phyloP scores from a whole-genome alignment of 2,888 invertebrate species.

The Latrodectus hesperus region DNA sequence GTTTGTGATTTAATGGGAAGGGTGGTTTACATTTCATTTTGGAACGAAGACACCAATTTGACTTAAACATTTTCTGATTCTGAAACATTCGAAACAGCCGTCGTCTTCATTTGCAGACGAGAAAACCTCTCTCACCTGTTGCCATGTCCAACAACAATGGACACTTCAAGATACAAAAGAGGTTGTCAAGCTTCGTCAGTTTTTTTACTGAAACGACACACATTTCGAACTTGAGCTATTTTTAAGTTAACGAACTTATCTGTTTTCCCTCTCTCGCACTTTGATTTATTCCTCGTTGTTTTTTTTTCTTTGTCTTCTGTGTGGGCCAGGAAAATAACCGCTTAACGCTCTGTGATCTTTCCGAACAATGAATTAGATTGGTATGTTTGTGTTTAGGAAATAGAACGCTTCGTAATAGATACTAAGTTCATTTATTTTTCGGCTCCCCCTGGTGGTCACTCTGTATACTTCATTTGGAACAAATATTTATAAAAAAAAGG shows the following conservation, averaged over 20 bases:
- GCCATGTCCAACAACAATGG: not conserved
- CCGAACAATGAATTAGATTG: not conserved
- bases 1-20: no score
- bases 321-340: not conserved
- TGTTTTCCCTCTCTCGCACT: not conserved
- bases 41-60: no score
- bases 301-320: not conserved
- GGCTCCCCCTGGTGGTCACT: no score
- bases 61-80: no score
- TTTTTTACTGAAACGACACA: slow-evolving; percentile 1
- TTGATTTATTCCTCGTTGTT: not conserved
- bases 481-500: no score
- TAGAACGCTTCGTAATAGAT: not conserved
- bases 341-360: not conserved
- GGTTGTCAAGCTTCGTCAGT: slow-evolving; percentile 7
- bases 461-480: no score
- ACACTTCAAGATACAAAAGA: slow-evolving; percentile 3
- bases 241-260: slow-evolving; percentile 9
- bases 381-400: not conserved
- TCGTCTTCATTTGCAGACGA: no score
- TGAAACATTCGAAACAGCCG: no score
- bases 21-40: no score
- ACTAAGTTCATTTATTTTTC: no score
- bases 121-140: not conserved
- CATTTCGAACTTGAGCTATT: slow-evolving; percentile 12